phyloP scores from a whole-genome alignment of 2,797 vertebrate species.

The Brachymystax lenok region DNA sequence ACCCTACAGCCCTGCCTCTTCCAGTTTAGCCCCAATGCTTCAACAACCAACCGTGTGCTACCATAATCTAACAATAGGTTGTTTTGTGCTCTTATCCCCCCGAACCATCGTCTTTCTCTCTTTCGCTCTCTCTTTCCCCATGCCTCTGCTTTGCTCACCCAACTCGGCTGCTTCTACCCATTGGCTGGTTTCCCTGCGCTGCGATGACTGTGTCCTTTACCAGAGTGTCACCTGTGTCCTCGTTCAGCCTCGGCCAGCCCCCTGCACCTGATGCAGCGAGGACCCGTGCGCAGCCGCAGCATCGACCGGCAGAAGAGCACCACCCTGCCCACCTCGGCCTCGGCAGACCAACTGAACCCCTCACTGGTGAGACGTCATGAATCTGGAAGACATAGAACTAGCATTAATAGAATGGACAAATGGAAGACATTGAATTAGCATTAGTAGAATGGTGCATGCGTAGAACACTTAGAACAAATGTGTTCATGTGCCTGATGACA shows the following conservation, averaged over 20 bases:
- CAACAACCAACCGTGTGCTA: slow-evolving; percentile 52
- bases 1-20: slow-evolving; percentile 24
- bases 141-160: slow-evolving; percentile 67
- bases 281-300: slow-evolving; percentile 85
- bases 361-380: slow-evolving; percentile 71
- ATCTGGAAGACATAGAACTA: not conserved
- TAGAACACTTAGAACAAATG: too few species aligned
- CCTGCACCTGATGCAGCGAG: slow-evolving; percentile 70
- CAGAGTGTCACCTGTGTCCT: slow-evolving; percentile 92
- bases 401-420: too few species aligned
- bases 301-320: slow-evolving; percentile 85
- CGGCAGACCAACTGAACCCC: slow-evolving; percentile 72
- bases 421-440: too few species aligned
- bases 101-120: slow-evolving; percentile 36
- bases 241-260: slow-evolving; percentile 86
- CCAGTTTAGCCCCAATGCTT: slow-evolving; percentile 40
- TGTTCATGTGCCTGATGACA: too few species aligned
- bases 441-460: too few species aligned
- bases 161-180: slow-evolving; percentile 65
- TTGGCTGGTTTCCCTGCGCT: slow-evolving; percentile 52
- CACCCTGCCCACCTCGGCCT: slow-evolving; percentile 71
- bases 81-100: slow-evolving; percentile 66
- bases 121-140: slow-evolving; percentile 53
- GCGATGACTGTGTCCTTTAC: slow-evolving; percentile 81
- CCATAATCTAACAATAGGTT: slow-evolving; percentile 65